Evolutionary conservation across 2,888 invertebrate species (phyloP), one percentile per base, ranked within the genome.

Genomic region (Stenichneumon culpator): DNA sequence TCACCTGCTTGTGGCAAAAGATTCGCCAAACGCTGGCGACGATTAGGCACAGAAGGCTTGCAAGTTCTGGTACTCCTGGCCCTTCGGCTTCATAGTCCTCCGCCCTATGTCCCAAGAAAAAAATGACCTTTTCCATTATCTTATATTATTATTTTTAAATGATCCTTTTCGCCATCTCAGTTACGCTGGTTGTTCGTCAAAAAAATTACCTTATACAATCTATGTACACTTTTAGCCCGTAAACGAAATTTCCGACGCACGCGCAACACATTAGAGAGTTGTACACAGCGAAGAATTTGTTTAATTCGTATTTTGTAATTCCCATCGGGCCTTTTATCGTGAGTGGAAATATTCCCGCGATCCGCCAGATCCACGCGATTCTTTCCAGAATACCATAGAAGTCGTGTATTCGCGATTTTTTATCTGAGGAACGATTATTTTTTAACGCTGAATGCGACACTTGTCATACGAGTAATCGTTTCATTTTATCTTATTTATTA

Each of bases 291-390:
- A 69, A 19, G n/a, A 65, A 52, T 70, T 47, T 74, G 36, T 70
- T 84, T 7, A 75, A 36, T 5, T 14, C 19, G 19, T 79, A 87
- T 86, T 63, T 82, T 54, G 44, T 70, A 3, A 19, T 65, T 9
- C 74, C 69, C 19, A 19, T 39, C 19, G 73, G 32, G 25, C 65
- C 28, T 19, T 54, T 28, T n/a, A 84, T 52, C n/a, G 67, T 63
- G 3, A 86, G 63, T 16, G 86, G 87, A 81, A 87, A 87, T 1
- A 69, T 39, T 16, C 74, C 80, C 6, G 67, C 4, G 0, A 74
- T 0, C 3, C 83, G 84, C 87, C 87, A 87, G 50, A 87, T 79
- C 79, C 81, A 82, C 2, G 83, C 77, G 47, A 74, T 67, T 68
- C 67, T 80, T 6, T 81, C 82, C 44, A 87, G 19, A 36, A 78